Evolutionary conservation across 2,888 invertebrate species (phyloP), one percentile per base, ranked within the genome.

Genomic region (Zygogramma bicolorata): DNA sequence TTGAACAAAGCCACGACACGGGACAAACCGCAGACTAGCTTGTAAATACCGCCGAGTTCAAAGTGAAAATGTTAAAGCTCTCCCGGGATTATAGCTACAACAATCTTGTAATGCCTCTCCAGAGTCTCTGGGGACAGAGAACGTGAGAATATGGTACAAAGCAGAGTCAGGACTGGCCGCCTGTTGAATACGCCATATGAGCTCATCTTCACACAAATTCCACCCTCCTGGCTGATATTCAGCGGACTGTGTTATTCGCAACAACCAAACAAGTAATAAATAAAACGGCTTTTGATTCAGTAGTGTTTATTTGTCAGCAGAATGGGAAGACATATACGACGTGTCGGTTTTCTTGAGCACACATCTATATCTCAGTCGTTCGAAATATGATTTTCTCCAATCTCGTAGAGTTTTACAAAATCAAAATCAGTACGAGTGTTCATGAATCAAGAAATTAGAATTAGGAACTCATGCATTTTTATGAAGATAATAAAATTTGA

Each of bases 41-140:
- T 66, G 74, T 74, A 74, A 77, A 77, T 71, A 81, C 81, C 83
- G 81, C 81, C 79, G 79, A 83, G 81, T 83, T 81, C 81, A 84
- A 84, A 83, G 83, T 84, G 83, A 84, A 85, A 84, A 84, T 82
- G 84, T 84, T 83, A 84, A 80, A 82, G 82, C 82, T 84, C 85
- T 78, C 83, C 58, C 40, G 85, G 84, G 85, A 85, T 85, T 85
- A 84, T 82, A 84, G 83, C 81, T 82, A 84, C 84, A 85, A 84
- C 84, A 85, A 85, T 85, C 84, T 84, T 84, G 85, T 85, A 78
- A 80, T 84, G 83, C 82, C 80, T 77, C 75, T 75, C 76, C 79
- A 74, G 78, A 77, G 79, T 81, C 83, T 83, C 83, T 78, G 79
- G 82, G 83, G 84, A 81, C 38, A 49, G 71, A 82, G 81, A 83